Conservation (phyloP, 2,888 invertebrate species). For the Dyspetes luteomarginatus region DNA sequence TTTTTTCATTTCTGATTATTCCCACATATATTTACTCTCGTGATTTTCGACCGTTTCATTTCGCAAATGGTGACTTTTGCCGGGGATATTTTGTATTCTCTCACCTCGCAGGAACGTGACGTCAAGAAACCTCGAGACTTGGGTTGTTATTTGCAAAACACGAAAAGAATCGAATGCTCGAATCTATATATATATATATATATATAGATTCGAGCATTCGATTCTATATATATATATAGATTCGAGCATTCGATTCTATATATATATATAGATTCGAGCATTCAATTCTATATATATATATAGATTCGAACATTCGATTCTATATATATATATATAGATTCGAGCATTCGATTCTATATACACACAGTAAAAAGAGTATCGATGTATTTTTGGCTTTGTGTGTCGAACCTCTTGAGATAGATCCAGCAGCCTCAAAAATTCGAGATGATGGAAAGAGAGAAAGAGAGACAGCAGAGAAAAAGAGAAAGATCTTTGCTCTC, state of each 20-base stretch:
- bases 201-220: too few relatives aligned
- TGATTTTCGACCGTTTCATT: not conserved
- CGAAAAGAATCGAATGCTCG: slow-evolving; percentile 13
- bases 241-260: not conserved
- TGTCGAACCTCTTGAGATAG: not conserved
- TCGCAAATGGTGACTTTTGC: not conserved
- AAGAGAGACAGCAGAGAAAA: too few relatives aligned
- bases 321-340: not conserved
- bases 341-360: not conserved
- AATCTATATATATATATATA: too few relatives aligned
- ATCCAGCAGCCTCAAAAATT: not conserved
- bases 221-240: not conserved
- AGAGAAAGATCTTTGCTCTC: slow-evolving; percentile 9
- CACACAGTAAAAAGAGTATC: slow-evolving; percentile 8
- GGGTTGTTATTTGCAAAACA: slow-evolving; percentile 52
- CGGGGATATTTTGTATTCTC: slow-evolving; percentile 42
- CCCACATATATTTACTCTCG: not conserved
- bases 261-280: not conserved
- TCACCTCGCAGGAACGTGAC: slow-evolving; percentile 47
- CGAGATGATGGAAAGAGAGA: not conserved
- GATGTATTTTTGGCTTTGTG: slow-evolving; percentile 33
- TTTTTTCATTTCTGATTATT: not conserved
- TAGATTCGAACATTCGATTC: not conserved
- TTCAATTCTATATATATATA: not conserved
- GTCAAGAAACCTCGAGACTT: slow-evolving; percentile 36